Conservation (phyloP, 1,140 invertebrate genomes). For the Euglossa dilemma region DNA sequence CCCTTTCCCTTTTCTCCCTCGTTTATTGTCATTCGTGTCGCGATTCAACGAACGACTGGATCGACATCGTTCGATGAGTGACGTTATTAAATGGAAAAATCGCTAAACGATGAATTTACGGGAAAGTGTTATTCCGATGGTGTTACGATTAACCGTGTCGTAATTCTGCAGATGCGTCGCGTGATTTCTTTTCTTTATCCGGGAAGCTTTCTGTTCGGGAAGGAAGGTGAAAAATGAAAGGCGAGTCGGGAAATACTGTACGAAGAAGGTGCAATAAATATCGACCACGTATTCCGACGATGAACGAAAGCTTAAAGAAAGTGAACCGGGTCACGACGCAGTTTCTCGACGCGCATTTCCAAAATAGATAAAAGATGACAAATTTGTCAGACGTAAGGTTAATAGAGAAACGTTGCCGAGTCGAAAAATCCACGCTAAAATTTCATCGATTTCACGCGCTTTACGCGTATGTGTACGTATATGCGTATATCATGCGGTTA, state of each 20-base stretch:
- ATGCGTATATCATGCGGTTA: no score
- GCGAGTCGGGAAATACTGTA: not conserved
- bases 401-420: constrained; percentile 7
- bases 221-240: not conserved
- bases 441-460: constrained; percentile 2
- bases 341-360: constrained; percentile 26
- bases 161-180: not conserved
- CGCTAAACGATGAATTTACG: not conserved
- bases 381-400: not conserved
- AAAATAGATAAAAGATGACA: constrained; percentile 11
- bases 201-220: not conserved
- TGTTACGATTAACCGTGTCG: not conserved
- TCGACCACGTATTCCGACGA: constrained; percentile 48
- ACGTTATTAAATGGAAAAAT: not conserved
- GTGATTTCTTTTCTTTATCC: not conserved
- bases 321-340: constrained; percentile 63
- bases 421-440: not conserved
- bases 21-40: no score
- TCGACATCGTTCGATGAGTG: no score
- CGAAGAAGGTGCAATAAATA: constrained; percentile 51
- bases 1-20: not conserved
- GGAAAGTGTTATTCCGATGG: not conserved
- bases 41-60: not conserved
- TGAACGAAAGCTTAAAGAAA: constrained; percentile 53
- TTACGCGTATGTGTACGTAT: no score